Percentiles rank a stretch among this genome's conserved stretches.
Evolutionary conservation across 2,113 vertebrate species (phyloP).

Genomic region (Channa maculata): DNA sequence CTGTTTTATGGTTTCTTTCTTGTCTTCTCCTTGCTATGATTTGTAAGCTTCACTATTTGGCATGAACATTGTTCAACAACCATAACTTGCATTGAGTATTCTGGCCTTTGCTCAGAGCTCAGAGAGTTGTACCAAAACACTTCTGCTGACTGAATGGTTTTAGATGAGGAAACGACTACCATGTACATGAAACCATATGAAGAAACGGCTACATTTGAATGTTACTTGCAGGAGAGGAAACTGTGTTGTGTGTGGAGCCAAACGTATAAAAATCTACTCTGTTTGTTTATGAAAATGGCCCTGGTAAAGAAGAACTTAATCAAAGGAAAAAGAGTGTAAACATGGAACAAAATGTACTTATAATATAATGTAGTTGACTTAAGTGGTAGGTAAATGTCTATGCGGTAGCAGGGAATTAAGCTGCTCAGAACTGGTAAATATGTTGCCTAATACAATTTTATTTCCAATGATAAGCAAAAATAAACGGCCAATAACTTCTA

Average conservation of each 20-base stretch:
- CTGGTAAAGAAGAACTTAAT: background rate
- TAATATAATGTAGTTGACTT: background rate
- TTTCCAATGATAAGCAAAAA: background rate
- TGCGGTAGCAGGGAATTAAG: background rate
- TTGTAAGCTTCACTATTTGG: constrained; percentile 3
- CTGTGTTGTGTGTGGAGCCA: background rate
- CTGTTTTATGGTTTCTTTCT: background rate
- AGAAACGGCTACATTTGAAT: background rate
- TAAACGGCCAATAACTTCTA: background rate
- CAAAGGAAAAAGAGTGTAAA: background rate
- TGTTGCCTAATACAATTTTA: background rate
- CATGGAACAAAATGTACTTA: background rate
- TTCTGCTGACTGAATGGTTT: background rate
- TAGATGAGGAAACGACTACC: background rate
- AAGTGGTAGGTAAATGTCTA: background rate
- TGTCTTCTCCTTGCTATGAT: background rate
- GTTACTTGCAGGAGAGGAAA: background rate
- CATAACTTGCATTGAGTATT: background rate
- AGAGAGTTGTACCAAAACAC: background rate
- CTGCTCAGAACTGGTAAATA: background rate
- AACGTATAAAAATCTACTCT: background rate
- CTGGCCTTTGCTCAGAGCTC: constrained; percentile 1
- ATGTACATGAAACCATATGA: background rate
- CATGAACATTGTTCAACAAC: background rate
- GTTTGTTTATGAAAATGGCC: background rate